Evolutionary conservation across 2,797 vertebrate species (phyloP), one percentile per base, ranked within the genome.

Genomic region (Coregonus suidteri): DNA sequence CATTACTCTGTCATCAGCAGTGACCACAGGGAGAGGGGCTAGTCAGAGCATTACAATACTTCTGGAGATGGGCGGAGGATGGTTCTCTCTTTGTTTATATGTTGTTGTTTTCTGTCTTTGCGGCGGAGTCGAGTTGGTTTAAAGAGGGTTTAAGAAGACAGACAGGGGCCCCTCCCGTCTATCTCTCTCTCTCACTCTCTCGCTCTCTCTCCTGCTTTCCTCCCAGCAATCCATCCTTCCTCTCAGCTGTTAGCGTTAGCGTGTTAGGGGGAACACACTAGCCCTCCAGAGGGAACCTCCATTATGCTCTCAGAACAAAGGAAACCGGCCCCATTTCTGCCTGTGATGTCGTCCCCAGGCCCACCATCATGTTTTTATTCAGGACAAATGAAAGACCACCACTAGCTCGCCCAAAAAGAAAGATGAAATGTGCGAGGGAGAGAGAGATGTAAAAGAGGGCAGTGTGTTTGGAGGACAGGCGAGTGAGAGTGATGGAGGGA

Each of bases 221-320:
- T 47, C 41, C 41, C 9, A 47, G 41, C 7, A 47, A 47, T 11
- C 41, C 41, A 47, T 75, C 81, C 71, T 83, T 77, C 73, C 9
- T 11, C 41, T 3, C 87, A 64, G 20, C n/a, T 64, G 59, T 20
- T 11, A 47, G 41, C 9, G 20, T 25, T 64, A 25, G 20, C 20
- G 59, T 67, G 65, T 67, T 67, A 34, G 41, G 41, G 9, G 0
- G 66, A 34, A 67, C 59, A 87, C 34, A 85, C 53, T 93, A 66
- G 86, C 0, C 83, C 86, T 89, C 4, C 92, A 99, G 98, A 35
- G 66, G 66, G 66, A 67, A 34, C 81, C 47, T 80, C 81, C 76
- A 76, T 85, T 83, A 0, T 77, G 41, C 84, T 83, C 82, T 84
- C 30, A 34, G 31, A 67, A 67, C 66, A 67, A 67, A 67, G 31